Base-by-base conservation (phyloP, 2,888 invertebrate genomes). In the Melanophora roralis region DNA sequence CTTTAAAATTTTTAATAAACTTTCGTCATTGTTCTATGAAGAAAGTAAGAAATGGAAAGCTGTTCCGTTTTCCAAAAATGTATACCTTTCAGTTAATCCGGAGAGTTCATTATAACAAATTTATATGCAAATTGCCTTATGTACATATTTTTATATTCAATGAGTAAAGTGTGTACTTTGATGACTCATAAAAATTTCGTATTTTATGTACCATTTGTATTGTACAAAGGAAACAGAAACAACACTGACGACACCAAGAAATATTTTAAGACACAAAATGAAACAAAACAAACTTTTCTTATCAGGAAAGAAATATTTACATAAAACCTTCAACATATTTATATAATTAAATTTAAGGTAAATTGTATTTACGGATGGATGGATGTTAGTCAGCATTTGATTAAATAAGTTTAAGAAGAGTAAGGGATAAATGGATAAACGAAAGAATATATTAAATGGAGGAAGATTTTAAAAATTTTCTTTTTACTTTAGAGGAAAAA, bases 101-200 rank as follows among this genome's bases (percentile, higher is more conserved):
- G 60, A n/a, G 55, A 65, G 55, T 74, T 74, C 51, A 69, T 78
- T 69, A 59, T 83, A 84, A 85, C 82, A 86, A 86, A 86, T 87
- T 82, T 78, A 81, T 86, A 86, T 87, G 86, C 86, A 87, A 88
- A 87, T 86, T 83, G 84, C 84, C 83, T 85, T 86, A 69, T n/a
- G n/a, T n/a, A n/a, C n/a, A n/a, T 69, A 51, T 64, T 51, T 23
- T 51, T 38, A 45, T 32, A 23, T 43, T 27, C 6, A 5, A 72
- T 80, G 27, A 11, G 21, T 19, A 12, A 16, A 23, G 57, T 32
- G 27, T 7, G 81, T 27, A 5, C 64, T 84, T 84, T 76, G 65
- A 83, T 81, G 79, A 53, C 60, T 69, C 83, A 86, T 87, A 86
- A 87, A 86, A 86, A 81, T 34, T 23, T 16, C 78, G 38, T 68